These are phyloP conservation scores for Ctenicera cuprea DNA, from an alignment of 2,888 invertebrate species.

Conservation along the genomic window DNA sequence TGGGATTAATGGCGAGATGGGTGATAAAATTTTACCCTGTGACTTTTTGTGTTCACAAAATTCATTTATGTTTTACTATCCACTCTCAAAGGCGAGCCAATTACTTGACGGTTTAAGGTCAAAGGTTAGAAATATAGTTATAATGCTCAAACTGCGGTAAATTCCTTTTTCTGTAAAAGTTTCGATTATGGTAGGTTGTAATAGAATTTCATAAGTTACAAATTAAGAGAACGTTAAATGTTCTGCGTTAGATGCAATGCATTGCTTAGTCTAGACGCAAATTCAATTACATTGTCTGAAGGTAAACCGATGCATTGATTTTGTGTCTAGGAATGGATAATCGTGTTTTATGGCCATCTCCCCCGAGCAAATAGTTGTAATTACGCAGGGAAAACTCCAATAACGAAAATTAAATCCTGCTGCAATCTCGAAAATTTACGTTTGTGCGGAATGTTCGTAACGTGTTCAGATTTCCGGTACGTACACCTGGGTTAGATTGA, in stretches of 20 bases:
- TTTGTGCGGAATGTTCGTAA: neutral
- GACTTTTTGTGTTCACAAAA: constrained; percentile 30
- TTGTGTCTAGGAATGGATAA: constrained; percentile 26
- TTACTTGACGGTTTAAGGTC: constrained; percentile 19
- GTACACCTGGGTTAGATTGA: neutral
- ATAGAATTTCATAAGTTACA: neutral
- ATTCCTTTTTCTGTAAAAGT: neutral
- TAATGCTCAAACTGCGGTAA: neutral
- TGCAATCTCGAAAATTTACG: constrained; percentile 5
- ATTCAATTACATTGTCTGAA: constrained; percentile 28
- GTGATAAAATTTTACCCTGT: constrained; percentile 16
- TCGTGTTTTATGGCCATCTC: constrained; percentile 27
- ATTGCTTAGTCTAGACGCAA: constrained; percentile 22
- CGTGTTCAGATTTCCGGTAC: too few relatives aligned
- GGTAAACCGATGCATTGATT: constrained; percentile 33
- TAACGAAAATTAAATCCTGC: constrained; percentile 11
- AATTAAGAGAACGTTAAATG: neutral
- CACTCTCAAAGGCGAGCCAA: constrained; percentile 14
- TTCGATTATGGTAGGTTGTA: neutral
- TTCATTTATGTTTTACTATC: constrained; percentile 30
- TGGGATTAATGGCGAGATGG: constrained; percentile 28
- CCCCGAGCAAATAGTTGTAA: constrained; percentile 6
- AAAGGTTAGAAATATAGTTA: neutral
- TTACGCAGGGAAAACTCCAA: constrained; percentile 14
- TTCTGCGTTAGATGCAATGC: neutral